phyloP scores from a whole-genome alignment of 2,113 vertebrate species.

The Equus przewalskii region DNA sequence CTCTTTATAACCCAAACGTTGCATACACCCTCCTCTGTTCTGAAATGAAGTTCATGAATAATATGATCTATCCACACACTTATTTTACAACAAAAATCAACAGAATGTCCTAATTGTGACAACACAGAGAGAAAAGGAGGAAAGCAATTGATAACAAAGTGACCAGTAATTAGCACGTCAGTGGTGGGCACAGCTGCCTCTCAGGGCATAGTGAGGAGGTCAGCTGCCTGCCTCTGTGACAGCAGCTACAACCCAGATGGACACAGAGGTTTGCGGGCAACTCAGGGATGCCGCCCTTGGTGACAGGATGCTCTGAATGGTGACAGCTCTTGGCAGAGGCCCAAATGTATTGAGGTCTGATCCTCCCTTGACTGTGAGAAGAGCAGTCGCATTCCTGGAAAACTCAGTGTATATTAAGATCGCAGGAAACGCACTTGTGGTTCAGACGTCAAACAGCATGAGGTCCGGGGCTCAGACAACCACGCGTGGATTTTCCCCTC shows the following conservation, averaged over 20 bases:
- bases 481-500: fast-evolving
- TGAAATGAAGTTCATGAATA: fast-evolving
- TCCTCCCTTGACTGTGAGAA: not conserved
- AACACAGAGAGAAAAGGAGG: not conserved
- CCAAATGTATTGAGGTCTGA: not conserved
- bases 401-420: not conserved
- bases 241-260: fast-evolving
- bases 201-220: fast-evolving
- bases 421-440: not conserved
- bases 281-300: not conserved
- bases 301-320: not conserved
- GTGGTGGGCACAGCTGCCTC: not conserved
- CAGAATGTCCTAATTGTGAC: too few relatives aligned
- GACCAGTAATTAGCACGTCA: fast-evolving
- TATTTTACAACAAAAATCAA: not conserved
- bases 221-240: not conserved
- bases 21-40: not conserved
- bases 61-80: fast-evolving
- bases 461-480: not conserved
- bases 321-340: constrained; percentile 47
- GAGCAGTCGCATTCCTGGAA: not conserved
- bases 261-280: too few relatives aligned
- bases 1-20: not conserved
- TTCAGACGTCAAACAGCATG: not conserved
- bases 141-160: too few relatives aligned